Evolutionary conservation across 2,888 invertebrate species (phyloP).

Genomic region (Molorchus minor): DNA sequence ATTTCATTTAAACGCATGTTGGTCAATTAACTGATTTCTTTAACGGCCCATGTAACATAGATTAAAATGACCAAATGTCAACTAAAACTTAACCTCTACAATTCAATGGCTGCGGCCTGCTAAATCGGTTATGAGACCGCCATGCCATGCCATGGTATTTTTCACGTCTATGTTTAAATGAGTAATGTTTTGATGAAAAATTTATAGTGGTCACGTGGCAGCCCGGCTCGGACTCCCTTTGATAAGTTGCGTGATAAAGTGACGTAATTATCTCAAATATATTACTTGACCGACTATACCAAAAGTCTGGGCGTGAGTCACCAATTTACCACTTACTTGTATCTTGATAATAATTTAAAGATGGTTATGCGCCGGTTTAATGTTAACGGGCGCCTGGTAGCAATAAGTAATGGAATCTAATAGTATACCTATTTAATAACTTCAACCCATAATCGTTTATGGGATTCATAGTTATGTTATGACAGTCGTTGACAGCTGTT

Average conservation of each 20-base stretch:
- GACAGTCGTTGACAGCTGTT: too few relatives aligned
- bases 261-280: slow-evolving; percentile 24
- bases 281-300: slow-evolving; percentile 23
- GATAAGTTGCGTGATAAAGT: slow-evolving; percentile 26
- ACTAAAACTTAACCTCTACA: slow-evolving; percentile 21
- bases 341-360: slow-evolving; percentile 20
- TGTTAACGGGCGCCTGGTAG: slow-evolving; percentile 6
- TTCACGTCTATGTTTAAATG: background rate
- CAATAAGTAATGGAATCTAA: background rate
- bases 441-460: too few relatives aligned
- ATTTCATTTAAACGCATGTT: too few relatives aligned
- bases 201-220: slow-evolving; percentile 17
- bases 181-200: slow-evolving; percentile 22
- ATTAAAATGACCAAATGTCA: slow-evolving; percentile 15
- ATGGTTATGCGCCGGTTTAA: slow-evolving; percentile 17
- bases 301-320: slow-evolving; percentile 22
- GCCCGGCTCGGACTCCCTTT: slow-evolving; percentile 2
- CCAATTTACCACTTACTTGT: slow-evolving; percentile 19
- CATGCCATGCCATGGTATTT: slow-evolving; percentile 15
- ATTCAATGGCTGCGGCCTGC: slow-evolving; percentile 10
- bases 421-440: background rate
- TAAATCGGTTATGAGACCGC: slow-evolving; percentile 10
- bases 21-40: slow-evolving; percentile 1
- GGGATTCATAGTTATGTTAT: too few relatives aligned
- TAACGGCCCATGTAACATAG: slow-evolving; percentile 11